These are phyloP conservation scores for Isaurus tuberculatus DNA, from an alignment of 92 coral and sea anemone genomes.

Conservation along the genomic window DNA sequence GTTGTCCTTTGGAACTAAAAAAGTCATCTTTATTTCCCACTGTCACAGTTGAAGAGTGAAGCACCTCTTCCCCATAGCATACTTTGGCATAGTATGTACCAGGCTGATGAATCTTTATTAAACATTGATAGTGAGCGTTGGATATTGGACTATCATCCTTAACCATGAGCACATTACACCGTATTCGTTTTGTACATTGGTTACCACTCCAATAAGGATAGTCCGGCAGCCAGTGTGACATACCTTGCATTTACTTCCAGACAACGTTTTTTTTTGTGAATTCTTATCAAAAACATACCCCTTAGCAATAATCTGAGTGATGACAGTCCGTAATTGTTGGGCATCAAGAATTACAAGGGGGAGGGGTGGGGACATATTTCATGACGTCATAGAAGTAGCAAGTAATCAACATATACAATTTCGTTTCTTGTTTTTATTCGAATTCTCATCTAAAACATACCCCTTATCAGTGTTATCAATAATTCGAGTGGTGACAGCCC, in stretches of 20 bases:
- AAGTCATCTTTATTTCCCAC: too few relatives aligned
- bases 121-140: too few relatives aligned
- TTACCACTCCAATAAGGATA: too few relatives aligned
- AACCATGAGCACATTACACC: too few relatives aligned
- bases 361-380: conserved; percentile 28
- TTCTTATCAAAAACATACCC: conserved; percentile 46
- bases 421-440: neutral
- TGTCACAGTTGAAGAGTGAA: too few relatives aligned
- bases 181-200: too few relatives aligned
- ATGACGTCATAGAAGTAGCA: conserved; percentile 15
- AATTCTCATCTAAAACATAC: neutral
- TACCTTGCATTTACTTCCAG: neutral
- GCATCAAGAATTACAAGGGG: conserved; percentile 31
- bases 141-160: too few relatives aligned
- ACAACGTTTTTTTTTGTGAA: conserved; percentile 21
- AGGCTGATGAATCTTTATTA: too few relatives aligned
- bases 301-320: conserved; percentile 46
- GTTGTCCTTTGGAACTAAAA: too few relatives aligned
- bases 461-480: neutral
- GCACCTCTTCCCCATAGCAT: too few relatives aligned
- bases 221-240: neutral
- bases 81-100: too few relatives aligned
- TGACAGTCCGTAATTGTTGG: conserved; percentile 41
- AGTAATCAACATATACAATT: neutral
- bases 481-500: neutral